These are phyloP conservation scores for Manis crassicaudata DNA, from an alignment of 2,797 vertebrate genomes.

Conservation along the genomic window DNA sequence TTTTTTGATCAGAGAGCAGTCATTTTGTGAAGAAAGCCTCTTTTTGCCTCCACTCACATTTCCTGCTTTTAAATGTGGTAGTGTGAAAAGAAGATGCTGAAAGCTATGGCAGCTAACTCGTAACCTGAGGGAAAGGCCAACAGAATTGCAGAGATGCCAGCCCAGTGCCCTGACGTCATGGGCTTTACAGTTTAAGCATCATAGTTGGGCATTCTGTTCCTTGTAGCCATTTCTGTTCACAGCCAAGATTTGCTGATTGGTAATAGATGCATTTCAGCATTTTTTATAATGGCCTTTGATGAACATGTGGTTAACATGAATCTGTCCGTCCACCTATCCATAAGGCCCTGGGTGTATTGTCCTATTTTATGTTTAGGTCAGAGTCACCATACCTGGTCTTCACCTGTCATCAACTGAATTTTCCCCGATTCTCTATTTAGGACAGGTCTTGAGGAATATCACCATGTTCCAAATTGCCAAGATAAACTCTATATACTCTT, in stretches of 20 bases:
- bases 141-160: neutral
- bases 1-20: neutral
- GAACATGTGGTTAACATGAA: neutral
- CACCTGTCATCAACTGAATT: neutral
- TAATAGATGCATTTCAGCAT: neutral
- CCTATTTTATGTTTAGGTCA: neutral
- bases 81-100: neutral
- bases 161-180: neutral
- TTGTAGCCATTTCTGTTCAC: neutral
- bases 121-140: neutral
- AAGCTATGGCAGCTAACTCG: neutral
- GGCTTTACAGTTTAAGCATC: neutral
- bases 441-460: neutral
- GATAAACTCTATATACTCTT: neutral
- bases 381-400: neutral
- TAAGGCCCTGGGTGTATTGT: neutral
- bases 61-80: neutral
- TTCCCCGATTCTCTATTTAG: neutral
- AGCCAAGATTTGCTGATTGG: neutral
- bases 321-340: neutral
- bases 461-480: neutral
- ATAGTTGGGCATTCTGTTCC: neutral
- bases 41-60: neutral
- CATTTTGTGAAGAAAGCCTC: constrained; percentile 28
- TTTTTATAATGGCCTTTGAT: neutral